Evolutionary conservation across 2,797 vertebrate species (phyloP).

Genomic region (Buceros bicornis): DNA sequence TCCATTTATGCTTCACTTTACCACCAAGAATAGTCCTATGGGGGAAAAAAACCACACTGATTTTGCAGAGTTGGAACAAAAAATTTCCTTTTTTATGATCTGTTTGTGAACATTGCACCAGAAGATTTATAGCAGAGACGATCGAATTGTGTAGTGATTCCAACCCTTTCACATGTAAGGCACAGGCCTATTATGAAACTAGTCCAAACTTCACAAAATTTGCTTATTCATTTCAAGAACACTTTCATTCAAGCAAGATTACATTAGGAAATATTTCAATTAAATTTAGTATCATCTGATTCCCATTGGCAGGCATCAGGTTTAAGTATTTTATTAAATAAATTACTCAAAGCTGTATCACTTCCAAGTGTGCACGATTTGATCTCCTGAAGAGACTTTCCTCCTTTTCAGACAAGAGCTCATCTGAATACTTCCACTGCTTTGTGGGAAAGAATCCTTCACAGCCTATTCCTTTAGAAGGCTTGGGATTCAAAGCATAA

Average conservation of each 20-base stretch:
- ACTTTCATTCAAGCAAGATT: background rate
- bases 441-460: background rate
- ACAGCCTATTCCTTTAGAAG: background rate
- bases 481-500: background rate
- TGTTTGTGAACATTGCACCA: background rate
- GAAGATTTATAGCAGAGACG: background rate
- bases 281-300: background rate
- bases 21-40: background rate
- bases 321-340: background rate
- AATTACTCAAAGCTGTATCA: background rate
- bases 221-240: background rate
- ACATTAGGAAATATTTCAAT: background rate
- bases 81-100: background rate
- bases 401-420: background rate
- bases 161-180: background rate
- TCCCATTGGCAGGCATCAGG: background rate
- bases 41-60: fast-evolving
- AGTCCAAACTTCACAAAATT: background rate
- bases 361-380: background rate
- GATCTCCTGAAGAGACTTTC: background rate
- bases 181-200: background rate
- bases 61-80: background rate
- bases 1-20: background rate
- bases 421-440: background rate
- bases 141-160: background rate